Percentiles rank a stretch among this genome's conserved stretches.
phyloP scores from a whole-genome alignment of 1,140 invertebrate species.

The Eupeodes corollae region DNA sequence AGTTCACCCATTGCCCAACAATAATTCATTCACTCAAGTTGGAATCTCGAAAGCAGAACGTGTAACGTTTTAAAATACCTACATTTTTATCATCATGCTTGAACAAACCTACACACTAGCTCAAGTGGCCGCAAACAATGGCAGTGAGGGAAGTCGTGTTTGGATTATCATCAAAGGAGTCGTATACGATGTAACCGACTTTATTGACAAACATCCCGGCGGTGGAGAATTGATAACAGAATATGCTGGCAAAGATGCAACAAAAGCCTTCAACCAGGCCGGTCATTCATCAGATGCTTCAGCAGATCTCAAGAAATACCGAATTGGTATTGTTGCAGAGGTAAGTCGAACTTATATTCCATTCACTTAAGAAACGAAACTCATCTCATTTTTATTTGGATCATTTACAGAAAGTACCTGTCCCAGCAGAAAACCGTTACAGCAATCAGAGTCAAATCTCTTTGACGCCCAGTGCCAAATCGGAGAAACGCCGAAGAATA shows the following conservation, averaged over 20 bases:
- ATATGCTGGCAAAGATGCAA: conserved; percentile 52
- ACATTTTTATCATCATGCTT: too few relatives aligned
- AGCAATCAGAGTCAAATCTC: too few relatives aligned
- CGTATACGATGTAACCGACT: conserved; percentile 55
- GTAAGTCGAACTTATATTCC: conserved; percentile 19
- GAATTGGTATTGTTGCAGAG: conserved; percentile 52
- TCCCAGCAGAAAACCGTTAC: too few relatives aligned
- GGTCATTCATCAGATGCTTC: conserved; percentile 53
- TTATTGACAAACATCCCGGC: conserved; percentile 51
- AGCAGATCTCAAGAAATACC: conserved; percentile 44
- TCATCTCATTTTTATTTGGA: too few relatives aligned
- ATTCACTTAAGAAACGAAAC: too few relatives aligned
- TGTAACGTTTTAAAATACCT: too few relatives aligned
- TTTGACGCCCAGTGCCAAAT: too few relatives aligned
- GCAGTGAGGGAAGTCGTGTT: conserved; percentile 38
- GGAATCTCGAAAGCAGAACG: too few relatives aligned
- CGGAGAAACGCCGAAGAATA: background rate
- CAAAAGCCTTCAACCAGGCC: conserved; percentile 48
- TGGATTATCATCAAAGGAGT: conserved; percentile 53
- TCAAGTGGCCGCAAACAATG: conserved; percentile 46
- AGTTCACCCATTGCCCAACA: too few relatives aligned
- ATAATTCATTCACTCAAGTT: too few relatives aligned
- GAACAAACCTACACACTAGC: conserved; percentile 37
- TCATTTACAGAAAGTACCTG: too few relatives aligned
- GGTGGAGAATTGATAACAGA: conserved; percentile 48